These are phyloP conservation scores for Cerceris ruficornis DNA, from an alignment of 2,888 invertebrate genomes.

Conservation along the genomic window DNA sequence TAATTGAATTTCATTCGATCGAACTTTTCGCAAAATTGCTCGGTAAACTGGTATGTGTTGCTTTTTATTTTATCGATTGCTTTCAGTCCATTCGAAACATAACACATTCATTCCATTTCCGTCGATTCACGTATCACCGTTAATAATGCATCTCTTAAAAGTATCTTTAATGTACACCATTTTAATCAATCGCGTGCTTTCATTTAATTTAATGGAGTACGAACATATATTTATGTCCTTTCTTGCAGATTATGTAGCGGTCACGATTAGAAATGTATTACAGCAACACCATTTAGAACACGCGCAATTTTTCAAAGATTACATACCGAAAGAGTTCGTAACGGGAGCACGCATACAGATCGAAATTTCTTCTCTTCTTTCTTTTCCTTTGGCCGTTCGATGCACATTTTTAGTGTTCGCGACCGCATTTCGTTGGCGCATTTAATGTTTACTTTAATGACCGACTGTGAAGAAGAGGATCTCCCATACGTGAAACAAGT, in stretches of 20 bases:
- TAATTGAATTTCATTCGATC: constrained; percentile 40
- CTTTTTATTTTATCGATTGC: constrained; percentile 6
- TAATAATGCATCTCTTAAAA: no score
- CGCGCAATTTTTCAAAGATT: neutral
- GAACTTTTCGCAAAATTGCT: constrained; percentile 20
- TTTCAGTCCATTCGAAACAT: neutral
- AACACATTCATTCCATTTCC: no score
- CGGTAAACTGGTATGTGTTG: constrained; percentile 11
- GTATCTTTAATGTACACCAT: no score
- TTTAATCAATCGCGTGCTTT: no score
- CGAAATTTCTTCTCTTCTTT: constrained; percentile 29
- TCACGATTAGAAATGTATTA: no score
- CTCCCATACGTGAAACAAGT: neutral
- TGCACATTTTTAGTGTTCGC: neutral
- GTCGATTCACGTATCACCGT: no score
- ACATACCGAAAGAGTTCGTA: neutral
- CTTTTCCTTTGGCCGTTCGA: neutral
- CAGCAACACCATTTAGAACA: neutral
- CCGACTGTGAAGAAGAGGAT: constrained; percentile 16
- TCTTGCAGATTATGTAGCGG: no score
- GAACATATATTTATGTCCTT: no score
- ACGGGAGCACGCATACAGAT: constrained; percentile 18
- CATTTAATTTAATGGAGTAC: no score
- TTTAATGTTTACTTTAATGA: constrained; percentile 31
- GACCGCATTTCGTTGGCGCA: neutral